Conservation (phyloP, 2,888 invertebrate genomes). For the Volucella inanis region DNA sequence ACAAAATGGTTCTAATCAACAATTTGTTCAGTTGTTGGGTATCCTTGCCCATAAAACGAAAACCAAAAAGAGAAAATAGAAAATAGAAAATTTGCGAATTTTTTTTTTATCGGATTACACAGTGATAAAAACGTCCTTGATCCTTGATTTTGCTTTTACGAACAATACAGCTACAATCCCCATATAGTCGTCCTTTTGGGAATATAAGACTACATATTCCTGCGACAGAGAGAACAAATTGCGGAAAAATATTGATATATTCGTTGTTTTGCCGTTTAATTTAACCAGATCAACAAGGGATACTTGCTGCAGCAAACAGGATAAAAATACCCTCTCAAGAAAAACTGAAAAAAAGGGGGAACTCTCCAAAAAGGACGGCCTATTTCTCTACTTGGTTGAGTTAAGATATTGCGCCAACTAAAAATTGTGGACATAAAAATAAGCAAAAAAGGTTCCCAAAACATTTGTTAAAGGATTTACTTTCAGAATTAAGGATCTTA, state of each 20-base stretch:
- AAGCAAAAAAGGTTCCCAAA: neutral
- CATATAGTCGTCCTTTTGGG: neutral
- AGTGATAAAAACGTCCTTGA: neutral
- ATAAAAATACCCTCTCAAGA: constrained; percentile 41
- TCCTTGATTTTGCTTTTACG: neutral
- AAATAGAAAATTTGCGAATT: neutral
- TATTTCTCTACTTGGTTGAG: neutral
- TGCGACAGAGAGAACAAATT: neutral
- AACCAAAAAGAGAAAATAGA: no score
- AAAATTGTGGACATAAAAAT: no score
- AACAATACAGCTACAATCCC: no score
- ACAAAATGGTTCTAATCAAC: constrained; percentile 40
- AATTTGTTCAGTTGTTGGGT: constrained; percentile 35
- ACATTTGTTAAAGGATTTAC: constrained; percentile 49
- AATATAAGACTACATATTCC: neutral
- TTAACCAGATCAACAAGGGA: constrained; percentile 32
- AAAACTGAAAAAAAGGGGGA: constrained; percentile 27
- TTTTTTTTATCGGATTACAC: constrained; percentile 8
- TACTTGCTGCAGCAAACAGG: constrained; percentile 2
- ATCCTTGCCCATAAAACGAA: constrained; percentile 15
- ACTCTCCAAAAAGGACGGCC: neutral
- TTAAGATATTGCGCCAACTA: neutral
- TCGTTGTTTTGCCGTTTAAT: constrained; percentile 41
- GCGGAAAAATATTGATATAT: constrained; percentile 45
- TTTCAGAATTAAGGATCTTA: constrained; percentile 57